Conservation (phyloP, 2,113 vertebrate genomes). For the Oryzias woworae region DNA sequence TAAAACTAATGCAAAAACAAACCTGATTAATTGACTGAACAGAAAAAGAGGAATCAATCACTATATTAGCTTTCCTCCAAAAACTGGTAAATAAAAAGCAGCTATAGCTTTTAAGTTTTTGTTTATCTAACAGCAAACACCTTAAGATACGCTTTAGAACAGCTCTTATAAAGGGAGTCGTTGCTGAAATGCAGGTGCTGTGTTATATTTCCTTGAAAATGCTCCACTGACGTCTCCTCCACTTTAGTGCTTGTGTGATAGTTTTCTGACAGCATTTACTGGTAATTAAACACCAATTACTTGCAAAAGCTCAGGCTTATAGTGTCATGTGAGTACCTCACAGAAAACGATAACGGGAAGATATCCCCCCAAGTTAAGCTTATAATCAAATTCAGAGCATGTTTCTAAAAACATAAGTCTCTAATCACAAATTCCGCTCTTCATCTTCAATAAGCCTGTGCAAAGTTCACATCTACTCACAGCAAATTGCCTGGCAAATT, state of each 20-base stretch:
- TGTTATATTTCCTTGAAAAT: slow-evolving; percentile 59
- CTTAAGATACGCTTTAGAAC: slow-evolving; percentile 32
- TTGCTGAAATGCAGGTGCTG: slow-evolving; percentile 33
- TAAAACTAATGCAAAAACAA: background rate
- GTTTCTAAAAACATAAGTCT: slow-evolving; percentile 44
- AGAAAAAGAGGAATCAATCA: too few species aligned
- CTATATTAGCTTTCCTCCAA: too few species aligned
- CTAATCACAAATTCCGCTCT: slow-evolving; percentile 48
- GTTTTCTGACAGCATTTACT: slow-evolving; percentile 24
- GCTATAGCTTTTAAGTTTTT: slow-evolving; percentile 6
- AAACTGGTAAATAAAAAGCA: background rate
- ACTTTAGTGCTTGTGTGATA: slow-evolving; percentile 30
- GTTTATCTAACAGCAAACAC: slow-evolving; percentile 14
- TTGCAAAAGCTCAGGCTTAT: slow-evolving; percentile 23
- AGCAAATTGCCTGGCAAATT: slow-evolving; percentile 45
- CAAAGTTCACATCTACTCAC: slow-evolving; percentile 46
- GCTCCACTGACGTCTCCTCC: slow-evolving; percentile 34
- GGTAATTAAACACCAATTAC: slow-evolving; percentile 36
- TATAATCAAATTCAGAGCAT: slow-evolving; percentile 57
- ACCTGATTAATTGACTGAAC: too few species aligned
- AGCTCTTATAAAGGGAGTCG: background rate
- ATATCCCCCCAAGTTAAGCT: slow-evolving; percentile 30
- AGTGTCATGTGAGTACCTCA: slow-evolving; percentile 37
- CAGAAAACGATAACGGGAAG: slow-evolving; percentile 24
- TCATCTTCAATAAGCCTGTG: slow-evolving; percentile 25